Evolutionary conservation across 1,140 invertebrate species (phyloP).

Genomic region (Drosophila cardini): DNA sequence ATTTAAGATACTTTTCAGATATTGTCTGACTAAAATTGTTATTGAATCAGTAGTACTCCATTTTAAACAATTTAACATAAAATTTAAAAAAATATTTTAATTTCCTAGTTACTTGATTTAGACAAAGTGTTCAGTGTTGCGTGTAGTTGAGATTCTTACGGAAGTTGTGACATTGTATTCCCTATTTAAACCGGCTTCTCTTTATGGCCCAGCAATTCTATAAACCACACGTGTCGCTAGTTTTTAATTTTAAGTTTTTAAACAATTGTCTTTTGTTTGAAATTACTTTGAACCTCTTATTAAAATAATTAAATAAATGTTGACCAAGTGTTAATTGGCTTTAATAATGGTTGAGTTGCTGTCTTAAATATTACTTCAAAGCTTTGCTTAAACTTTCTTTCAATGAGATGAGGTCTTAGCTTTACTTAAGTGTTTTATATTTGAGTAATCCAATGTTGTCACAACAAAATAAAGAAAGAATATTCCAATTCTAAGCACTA

Average conservation of each 20-base stretch:
- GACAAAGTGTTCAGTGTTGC: conserved; percentile 25
- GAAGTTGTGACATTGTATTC: conserved; percentile 30
- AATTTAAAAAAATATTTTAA: conserved; percentile 2
- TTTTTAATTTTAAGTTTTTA: background rate
- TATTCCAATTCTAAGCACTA: conserved; percentile 38
- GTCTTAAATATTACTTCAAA: too few relatives aligned
- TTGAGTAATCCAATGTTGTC: conserved; percentile 36
- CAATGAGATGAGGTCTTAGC: background rate
- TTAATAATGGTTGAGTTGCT: conserved; percentile 4
- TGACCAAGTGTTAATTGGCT: conserved; percentile 12
- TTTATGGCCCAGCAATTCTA: conserved; percentile 34
- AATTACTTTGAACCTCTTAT: conserved; percentile 22
- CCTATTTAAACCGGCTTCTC: conserved; percentile 22
- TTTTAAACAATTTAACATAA: background rate
- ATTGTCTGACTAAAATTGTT: background rate
- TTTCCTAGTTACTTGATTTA: background rate
- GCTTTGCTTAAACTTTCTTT: background rate
- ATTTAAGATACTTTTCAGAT: background rate
- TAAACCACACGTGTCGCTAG: conserved; percentile 11
- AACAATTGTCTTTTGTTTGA: conserved; percentile 25
- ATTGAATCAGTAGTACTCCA: too few relatives aligned
- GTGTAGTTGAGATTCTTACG: conserved; percentile 27
- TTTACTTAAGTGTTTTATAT: background rate
- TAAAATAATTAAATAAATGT: conserved; percentile 4
- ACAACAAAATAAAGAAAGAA: conserved; percentile 10